Base-by-base conservation (phyloP, 1,140 invertebrate genomes). In the Magallana angulata region DNA sequence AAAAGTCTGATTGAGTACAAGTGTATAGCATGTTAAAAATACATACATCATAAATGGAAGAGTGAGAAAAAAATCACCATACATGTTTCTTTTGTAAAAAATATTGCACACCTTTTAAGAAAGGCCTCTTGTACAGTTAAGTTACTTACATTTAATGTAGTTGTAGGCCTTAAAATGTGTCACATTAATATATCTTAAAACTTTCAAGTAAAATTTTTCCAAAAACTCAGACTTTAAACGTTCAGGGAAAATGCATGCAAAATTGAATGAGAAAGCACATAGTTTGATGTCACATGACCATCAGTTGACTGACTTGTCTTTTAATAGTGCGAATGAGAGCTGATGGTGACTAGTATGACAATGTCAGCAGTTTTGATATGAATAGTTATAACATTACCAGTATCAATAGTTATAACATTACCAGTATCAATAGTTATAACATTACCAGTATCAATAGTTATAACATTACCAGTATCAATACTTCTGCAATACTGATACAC, bases 281-380 rank as follows among this genome's bases (percentile, higher is more conserved):
- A 48, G 11, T 76, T 18, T 30, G 9, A 76, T 30, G 24, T 76
- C 68, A 76, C 68, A 76, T 76, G 68, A 76, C 24, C 68, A 76
- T 30, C 68, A 76, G 68, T 12, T 30, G 24, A 24, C 5, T 76
- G 6, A 8, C 11, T 12, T 76, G 68, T 30, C 9, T 11, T 36
- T 18, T 4, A 64, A 16, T n/a, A 8, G 68, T 76, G 6, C 36
- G 14, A 30, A 76, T 30, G 8, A 30, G 24, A 30, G 68, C 18
- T 76, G 68, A 76, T 76, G 24, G 68, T 76, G 68, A 76, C 68
- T 76, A 76, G 68, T 76, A 30, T 76, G 68, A 76, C 9, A 76
- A 76, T 12, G 24, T 76, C 68, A 76, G 68, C 68, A 76, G 68
- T 76, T 76, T 76, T 76, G 68, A 76, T 76, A 76, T 76, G 68